Evolutionary conservation across 1,140 invertebrate genomes (phyloP).

Genomic region (Drosophila sechellia): DNA sequence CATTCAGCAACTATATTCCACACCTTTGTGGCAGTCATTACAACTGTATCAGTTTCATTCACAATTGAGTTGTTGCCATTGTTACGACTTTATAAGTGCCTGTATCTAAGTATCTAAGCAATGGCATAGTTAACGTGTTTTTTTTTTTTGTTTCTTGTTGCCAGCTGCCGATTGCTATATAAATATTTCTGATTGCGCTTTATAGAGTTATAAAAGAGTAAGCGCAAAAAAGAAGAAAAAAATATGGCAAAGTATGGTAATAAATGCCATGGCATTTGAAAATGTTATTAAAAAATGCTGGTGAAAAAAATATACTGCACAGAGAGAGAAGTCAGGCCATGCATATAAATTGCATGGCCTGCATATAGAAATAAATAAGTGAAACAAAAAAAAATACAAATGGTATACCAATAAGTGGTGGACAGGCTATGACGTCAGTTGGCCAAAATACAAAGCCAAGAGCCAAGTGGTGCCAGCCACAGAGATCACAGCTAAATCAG

Average conservation of each 20-base stretch:
- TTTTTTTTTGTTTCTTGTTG: conserved; percentile 12
- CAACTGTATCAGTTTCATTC: conserved; percentile 50
- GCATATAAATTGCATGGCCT: conserved; percentile 71
- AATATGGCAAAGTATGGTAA: conserved; percentile 71
- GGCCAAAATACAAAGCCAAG: conserved; percentile 68
- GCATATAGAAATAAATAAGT: conserved; percentile 68
- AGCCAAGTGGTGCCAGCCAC: conserved; percentile 39
- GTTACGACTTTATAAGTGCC: conserved; percentile 47
- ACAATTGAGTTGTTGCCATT: conserved; percentile 55
- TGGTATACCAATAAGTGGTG: conserved; percentile 36
- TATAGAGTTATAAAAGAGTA: conserved; percentile 68
- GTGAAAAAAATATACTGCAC: conserved; percentile 21
- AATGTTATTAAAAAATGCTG: conserved; percentile 67
- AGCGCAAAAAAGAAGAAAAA: conserved; percentile 21
- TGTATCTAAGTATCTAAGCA: conserved; percentile 62
- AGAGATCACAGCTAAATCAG: conserved; percentile 58
- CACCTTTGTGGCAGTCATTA: conserved; percentile 28
- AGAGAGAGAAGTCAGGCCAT: conserved; percentile 55
- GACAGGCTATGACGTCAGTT: conserved; percentile 65
- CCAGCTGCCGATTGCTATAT: conserved; percentile 36
- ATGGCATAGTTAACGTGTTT: conserved; percentile 62
- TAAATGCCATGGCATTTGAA: conserved; percentile 81
- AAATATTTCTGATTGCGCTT: conserved; percentile 62
- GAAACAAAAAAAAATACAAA: conserved; percentile 19
- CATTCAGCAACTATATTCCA: conserved; percentile 28